These are phyloP conservation scores for Stichopus chloronotus DNA, from an alignment of 35 echinoderm and acorn worm genomes.

Conservation along the genomic window DNA sequence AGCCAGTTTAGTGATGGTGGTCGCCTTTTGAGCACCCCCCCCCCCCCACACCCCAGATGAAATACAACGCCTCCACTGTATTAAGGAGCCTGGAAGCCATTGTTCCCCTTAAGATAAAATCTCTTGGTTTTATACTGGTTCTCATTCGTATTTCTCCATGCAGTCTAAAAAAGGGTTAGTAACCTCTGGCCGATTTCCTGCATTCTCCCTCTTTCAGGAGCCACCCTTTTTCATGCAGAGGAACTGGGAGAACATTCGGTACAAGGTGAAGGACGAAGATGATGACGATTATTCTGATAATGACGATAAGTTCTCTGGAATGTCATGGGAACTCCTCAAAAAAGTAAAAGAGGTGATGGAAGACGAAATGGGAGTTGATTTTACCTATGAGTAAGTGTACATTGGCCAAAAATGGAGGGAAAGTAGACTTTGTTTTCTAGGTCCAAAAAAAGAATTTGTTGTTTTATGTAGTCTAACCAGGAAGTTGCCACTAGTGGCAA, in stretches of 20 bases:
- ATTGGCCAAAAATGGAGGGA: too few species aligned
- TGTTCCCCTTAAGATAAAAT: background rate
- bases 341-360: constrained; percentile 50
- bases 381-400: constrained; percentile 35
- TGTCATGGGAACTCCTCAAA: constrained; percentile 50
- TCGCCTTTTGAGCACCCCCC: too few species aligned
- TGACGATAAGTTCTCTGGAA: constrained; percentile 21
- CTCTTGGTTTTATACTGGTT: background rate
- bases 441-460: too few species aligned
- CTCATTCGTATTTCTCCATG: background rate
- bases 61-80: too few species aligned
- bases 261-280: constrained; percentile 1
- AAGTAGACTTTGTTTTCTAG: too few species aligned
- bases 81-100: too few species aligned
- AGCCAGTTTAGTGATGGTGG: too few species aligned
- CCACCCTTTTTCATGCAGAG: constrained; percentile 63
- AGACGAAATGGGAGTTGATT: constrained; percentile 43
- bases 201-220: background rate
- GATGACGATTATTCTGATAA: background rate
- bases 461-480: too few species aligned
- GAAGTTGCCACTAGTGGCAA: too few species aligned
- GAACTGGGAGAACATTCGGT: constrained; percentile 62
- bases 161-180: too few species aligned
- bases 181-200: too few species aligned
- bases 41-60: too few species aligned